phyloP scores from a whole-genome alignment of 2,113 vertebrate species.

The Procavia capensis region DNA sequence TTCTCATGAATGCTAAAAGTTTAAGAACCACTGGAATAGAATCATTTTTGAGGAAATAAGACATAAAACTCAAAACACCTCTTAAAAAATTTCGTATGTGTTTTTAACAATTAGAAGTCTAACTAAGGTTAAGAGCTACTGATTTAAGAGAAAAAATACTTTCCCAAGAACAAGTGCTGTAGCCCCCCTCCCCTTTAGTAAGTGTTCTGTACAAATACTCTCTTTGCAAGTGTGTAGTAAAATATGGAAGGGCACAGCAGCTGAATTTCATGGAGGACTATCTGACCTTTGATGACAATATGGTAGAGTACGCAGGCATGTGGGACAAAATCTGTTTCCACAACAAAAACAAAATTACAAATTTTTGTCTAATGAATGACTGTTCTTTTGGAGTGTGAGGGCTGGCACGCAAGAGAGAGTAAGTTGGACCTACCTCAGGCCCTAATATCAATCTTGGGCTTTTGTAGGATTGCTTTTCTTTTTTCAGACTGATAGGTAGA shows the following conservation, averaged over 20 bases:
- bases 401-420: neutral
- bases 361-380: neutral
- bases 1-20: neutral
- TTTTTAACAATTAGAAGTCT: conserved; percentile 19
- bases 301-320: neutral
- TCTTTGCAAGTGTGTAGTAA: conserved; percentile 40
- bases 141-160: conserved; percentile 16
- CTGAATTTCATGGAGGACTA: conserved; percentile 39
- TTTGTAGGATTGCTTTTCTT: neutral
- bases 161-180: neutral
- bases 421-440: neutral
- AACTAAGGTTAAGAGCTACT: neutral
- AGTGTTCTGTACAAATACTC: neutral
- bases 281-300: neutral
- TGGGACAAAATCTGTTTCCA: neutral
- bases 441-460: neutral
- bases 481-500: neutral
- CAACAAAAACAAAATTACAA: neutral
- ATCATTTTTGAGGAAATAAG: conserved; percentile 29
- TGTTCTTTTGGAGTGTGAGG: neutral
- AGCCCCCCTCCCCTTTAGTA: neutral
- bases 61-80: neutral
- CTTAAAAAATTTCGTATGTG: neutral
- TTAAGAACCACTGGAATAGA: neutral
- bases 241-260: neutral